A percentile compares a stretch with the other conserved stretches of the same genome.
phyloP scores from a whole-genome alignment of 2,888 invertebrate species.

The Parascotia fuliginaria region DNA sequence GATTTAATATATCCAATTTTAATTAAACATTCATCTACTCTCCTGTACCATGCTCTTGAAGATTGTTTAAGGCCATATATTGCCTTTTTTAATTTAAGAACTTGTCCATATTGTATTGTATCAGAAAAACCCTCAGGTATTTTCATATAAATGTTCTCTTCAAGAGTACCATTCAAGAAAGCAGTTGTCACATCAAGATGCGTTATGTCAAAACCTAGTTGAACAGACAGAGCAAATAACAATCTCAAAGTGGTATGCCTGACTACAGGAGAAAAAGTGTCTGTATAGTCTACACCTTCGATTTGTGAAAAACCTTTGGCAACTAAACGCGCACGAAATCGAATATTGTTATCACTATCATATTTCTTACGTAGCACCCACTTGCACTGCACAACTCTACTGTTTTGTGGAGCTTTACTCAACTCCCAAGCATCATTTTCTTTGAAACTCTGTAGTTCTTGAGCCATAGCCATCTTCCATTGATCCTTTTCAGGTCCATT shows the following conservation, averaged over 20 bases:
- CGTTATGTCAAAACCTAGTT: neutral
- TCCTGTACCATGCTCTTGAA: slow-evolving; percentile 32
- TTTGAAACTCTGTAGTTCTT: slow-evolving; percentile 7
- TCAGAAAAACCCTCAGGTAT: neutral
- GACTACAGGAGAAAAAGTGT: slow-evolving; percentile 6
- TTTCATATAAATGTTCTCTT: slow-evolving; percentile 11
- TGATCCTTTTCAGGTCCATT: slow-evolving; percentile 14
- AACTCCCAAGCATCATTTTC: neutral
- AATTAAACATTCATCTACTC: slow-evolving; percentile 30
- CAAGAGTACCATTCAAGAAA: slow-evolving; percentile 11
- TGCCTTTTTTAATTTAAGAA: slow-evolving; percentile 34
- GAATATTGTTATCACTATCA: slow-evolving; percentile 1
- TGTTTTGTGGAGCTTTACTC: neutral
- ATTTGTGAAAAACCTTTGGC: slow-evolving; percentile 6
- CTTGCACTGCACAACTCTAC: neutral
- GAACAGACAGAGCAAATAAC: slow-evolving; percentile 2
- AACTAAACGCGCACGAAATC: slow-evolving; percentile 1
- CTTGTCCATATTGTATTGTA: slow-evolving; percentile 3
- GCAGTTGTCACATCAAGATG: slow-evolving; percentile 12
- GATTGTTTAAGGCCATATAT: slow-evolving; percentile 45
- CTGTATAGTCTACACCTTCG: slow-evolving; percentile 7
- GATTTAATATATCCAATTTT: slow-evolving; percentile 23
- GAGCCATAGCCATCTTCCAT: slow-evolving; percentile 5
- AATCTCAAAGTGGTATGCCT: slow-evolving; percentile 1
- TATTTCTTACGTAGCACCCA: slow-evolving; percentile 15